Evolutionary conservation across 2,888 invertebrate species (phyloP).

Genomic region (Limnephilus rhombicus): DNA sequence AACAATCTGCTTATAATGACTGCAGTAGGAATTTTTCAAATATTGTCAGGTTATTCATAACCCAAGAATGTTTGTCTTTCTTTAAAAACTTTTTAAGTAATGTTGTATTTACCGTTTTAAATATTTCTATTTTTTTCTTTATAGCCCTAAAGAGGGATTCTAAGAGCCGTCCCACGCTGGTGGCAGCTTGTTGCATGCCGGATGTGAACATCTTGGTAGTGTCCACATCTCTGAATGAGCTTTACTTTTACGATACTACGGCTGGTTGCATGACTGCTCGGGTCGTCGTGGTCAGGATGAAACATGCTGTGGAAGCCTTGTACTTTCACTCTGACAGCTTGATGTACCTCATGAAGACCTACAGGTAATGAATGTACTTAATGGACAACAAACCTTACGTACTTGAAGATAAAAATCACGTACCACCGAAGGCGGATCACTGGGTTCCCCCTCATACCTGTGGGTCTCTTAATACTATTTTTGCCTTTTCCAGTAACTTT

Average conservation of each 20-base stretch:
- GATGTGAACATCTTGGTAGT: slow-evolving; percentile 88
- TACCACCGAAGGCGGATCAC: no score
- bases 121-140: background rate
- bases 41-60: no score
- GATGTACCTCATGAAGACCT: slow-evolving; percentile 73
- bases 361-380: background rate
- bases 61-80: no score
- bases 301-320: slow-evolving; percentile 78
- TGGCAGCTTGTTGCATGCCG: slow-evolving; percentile 85
- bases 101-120: background rate
- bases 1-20: no score
- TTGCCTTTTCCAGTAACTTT: no score
- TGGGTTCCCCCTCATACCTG: no score
- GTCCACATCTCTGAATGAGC: slow-evolving; percentile 86
- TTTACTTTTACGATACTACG: slow-evolving; percentile 89
- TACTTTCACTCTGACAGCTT: slow-evolving; percentile 79
- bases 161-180: slow-evolving; percentile 83
- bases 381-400: background rate
- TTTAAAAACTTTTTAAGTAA: no score
- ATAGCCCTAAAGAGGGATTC: slow-evolving; percentile 34
- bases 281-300: slow-evolving; percentile 83
- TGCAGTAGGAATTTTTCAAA: no score
- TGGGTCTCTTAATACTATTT: no score
- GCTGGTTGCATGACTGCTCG: slow-evolving; percentile 85
- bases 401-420: no score